These are phyloP conservation scores for Cataglyphis livida DNA, from an alignment of 2,888 invertebrate genomes.

Conservation along the genomic window DNA sequence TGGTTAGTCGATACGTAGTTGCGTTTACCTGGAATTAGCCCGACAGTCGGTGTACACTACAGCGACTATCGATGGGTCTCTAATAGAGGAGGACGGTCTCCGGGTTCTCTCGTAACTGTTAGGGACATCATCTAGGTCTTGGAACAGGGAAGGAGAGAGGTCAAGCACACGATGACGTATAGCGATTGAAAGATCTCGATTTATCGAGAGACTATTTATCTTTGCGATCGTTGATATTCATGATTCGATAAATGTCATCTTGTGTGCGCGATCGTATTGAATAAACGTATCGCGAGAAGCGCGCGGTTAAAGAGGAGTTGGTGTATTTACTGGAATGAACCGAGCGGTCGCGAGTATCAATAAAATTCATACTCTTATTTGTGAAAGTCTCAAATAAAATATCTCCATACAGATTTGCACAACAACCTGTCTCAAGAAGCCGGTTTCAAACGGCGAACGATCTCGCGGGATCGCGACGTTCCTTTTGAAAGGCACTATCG, in stretches of 20 bases:
- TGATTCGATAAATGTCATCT: neutral
- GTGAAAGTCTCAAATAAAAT: neutral
- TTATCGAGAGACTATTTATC: neutral
- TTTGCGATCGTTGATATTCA: neutral
- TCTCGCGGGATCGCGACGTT: constrained; percentile 72
- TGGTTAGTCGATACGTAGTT: constrained; percentile 75
- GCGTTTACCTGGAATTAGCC: constrained; percentile 79
- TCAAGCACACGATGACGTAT: neutral
- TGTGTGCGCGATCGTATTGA: neutral
- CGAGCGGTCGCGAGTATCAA: too few species aligned
- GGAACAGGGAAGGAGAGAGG: neutral
- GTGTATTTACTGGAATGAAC: neutral
- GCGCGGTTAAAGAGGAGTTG: neutral
- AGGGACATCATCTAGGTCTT: constrained; percentile 55
- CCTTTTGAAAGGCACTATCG: constrained; percentile 82
- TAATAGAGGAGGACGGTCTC: constrained; percentile 74
- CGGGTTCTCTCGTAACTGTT: constrained; percentile 68
- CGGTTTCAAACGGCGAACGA: constrained; percentile 32
- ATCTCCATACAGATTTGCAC: constrained; percentile 77
- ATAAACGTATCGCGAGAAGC: neutral
- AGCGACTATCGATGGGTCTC: constrained; percentile 71
- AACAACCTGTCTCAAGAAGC: constrained; percentile 75
- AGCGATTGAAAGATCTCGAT: neutral
- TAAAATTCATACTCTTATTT: neutral
- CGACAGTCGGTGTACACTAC: constrained; percentile 70